Evolutionary conservation across 2,888 invertebrate species (phyloP).

Genomic region (Gastracanthus pulcherrimus): DNA sequence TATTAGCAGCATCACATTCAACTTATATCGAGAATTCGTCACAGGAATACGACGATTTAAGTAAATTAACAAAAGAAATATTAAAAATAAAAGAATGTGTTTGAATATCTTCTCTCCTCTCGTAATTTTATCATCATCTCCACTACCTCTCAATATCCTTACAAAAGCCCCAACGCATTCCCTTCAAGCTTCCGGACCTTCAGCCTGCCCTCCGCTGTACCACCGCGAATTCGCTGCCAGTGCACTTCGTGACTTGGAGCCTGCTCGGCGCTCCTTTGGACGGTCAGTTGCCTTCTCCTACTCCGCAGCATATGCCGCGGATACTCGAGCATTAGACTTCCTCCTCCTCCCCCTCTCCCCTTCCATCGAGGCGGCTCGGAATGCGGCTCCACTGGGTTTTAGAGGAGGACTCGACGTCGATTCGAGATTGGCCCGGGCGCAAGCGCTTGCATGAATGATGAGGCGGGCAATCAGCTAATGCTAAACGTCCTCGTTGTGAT

Average conservation of each 20-base stretch:
- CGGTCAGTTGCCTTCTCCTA: slow-evolving; percentile 12
- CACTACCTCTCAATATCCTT: not conserved
- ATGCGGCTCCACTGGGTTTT: too few relatives aligned
- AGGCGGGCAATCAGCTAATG: slow-evolving; percentile 26
- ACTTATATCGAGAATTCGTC: too few relatives aligned
- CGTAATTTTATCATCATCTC: too few relatives aligned
- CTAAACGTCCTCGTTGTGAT: not conserved
- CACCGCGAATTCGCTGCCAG: slow-evolving; percentile 12
- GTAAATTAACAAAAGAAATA: too few relatives aligned
- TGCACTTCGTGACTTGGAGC: slow-evolving; percentile 13
- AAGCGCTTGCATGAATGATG: slow-evolving; percentile 7
- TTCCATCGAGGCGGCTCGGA: not conserved
- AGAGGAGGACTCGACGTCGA: too few relatives aligned
- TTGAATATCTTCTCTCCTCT: too few relatives aligned
- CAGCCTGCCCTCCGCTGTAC: not conserved
- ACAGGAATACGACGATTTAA: too few relatives aligned
- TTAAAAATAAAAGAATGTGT: too few relatives aligned
- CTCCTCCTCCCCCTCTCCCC: too few relatives aligned
- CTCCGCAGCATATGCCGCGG: too few relatives aligned
- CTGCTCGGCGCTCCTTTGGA: slow-evolving; percentile 11
- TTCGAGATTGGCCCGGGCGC: not conserved
- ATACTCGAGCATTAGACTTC: not conserved
- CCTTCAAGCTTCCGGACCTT: not conserved
- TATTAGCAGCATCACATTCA: too few relatives aligned
- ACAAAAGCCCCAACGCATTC: not conserved